Conservation (phyloP, 1,140 invertebrate species). For the Agraylea sexmaculata region DNA sequence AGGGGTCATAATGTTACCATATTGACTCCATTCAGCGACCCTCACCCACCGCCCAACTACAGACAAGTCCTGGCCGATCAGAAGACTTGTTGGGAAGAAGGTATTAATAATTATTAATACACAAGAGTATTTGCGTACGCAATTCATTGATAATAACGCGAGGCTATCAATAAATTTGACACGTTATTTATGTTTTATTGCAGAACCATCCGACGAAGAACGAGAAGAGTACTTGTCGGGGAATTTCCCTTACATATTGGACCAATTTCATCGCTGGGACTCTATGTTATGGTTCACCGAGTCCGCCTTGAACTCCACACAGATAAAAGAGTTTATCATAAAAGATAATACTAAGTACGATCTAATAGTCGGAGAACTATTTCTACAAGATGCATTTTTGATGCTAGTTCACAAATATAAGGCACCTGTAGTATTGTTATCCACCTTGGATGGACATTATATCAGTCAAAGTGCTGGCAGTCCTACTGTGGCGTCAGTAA, state of each 20-base stretch:
- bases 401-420: constrained; percentile 34
- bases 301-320: constrained; percentile 13
- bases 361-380: constrained; percentile 30
- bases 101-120: too few species aligned
- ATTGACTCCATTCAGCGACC: constrained; percentile 37
- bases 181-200: neutral
- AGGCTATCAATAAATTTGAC: constrained; percentile 13
- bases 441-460: constrained; percentile 25
- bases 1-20: constrained; percentile 50
- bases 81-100: constrained; percentile 38
- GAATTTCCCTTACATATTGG: constrained; percentile 12
- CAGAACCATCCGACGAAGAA: constrained; percentile 9
- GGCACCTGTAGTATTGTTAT: constrained; percentile 30
- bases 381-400: constrained; percentile 32
- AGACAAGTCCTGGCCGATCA: constrained; percentile 39
- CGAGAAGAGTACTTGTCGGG: constrained; percentile 9
- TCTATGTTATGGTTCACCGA: constrained; percentile 18
- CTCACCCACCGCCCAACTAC: constrained; percentile 35
- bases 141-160: too few species aligned
- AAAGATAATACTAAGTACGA: constrained; percentile 27
- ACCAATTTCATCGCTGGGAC: constrained; percentile 16
- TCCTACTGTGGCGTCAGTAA: constrained; percentile 26
- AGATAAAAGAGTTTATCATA: constrained; percentile 26
- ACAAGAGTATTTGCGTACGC: too few species aligned
- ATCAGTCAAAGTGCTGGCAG: constrained; percentile 33